Evolutionary conservation across 1,140 invertebrate species (phyloP).

Genomic region (Ctenoplectra terminalis): DNA sequence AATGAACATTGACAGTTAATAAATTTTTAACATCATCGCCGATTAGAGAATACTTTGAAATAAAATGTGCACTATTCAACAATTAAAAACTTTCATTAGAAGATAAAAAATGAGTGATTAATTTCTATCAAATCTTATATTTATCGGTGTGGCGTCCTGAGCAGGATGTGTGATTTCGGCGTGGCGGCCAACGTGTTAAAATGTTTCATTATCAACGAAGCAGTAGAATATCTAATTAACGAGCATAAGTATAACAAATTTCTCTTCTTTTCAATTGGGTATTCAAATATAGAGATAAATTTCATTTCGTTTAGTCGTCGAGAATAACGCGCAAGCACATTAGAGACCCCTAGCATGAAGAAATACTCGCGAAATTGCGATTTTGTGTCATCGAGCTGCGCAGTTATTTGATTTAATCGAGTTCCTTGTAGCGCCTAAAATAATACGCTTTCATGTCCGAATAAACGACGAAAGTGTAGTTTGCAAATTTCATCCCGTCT

Average conservation of each 20-base stretch:
- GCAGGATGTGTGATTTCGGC: too few relatives aligned
- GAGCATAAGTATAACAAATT: neutral
- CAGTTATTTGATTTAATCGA: neutral
- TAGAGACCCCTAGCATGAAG: neutral
- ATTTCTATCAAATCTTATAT: too few relatives aligned
- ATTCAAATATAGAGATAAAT: neutral
- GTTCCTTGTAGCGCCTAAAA: too few relatives aligned
- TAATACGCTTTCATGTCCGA: neutral
- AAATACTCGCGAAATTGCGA: neutral
- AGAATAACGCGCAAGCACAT: neutral
- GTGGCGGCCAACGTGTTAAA: too few relatives aligned
- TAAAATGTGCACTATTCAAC: too few relatives aligned
- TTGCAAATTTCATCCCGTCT: slow-evolving; percentile 4
- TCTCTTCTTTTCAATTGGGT: neutral
- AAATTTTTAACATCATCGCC: too few relatives aligned
- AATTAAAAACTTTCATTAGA: too few relatives aligned
- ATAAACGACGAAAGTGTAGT: slow-evolving; percentile 10
- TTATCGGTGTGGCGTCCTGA: too few relatives aligned
- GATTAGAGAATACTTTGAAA: too few relatives aligned
- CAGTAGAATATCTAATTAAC: neutral
- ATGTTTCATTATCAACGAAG: neutral
- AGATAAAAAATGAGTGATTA: too few relatives aligned
- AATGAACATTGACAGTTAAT: too few relatives aligned
- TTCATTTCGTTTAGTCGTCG: neutral
- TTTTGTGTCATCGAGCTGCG: neutral